phyloP scores from a whole-genome alignment of 53 echinoderm and acorn worm species.

The Holothuria leucospilota region DNA sequence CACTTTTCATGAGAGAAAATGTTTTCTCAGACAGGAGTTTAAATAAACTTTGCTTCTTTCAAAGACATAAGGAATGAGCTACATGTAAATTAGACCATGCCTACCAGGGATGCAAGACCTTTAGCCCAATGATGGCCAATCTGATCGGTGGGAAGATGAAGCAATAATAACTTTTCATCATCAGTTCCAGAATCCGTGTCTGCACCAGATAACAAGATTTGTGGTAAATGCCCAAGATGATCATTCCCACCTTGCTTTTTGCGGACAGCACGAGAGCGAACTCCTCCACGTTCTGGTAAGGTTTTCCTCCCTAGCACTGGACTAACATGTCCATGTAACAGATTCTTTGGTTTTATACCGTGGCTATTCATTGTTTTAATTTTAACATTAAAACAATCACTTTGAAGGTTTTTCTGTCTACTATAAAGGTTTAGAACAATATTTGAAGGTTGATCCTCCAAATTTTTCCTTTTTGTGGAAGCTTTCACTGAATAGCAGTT shows the following conservation, averaged over 20 bases:
- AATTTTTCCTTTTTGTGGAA: no score
- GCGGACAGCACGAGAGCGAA: background rate
- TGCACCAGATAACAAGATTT: background rate
- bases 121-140: conserved; percentile 27
- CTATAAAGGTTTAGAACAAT: no score
- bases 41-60: no score
- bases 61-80: no score
- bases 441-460: no score
- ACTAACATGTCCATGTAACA: background rate
- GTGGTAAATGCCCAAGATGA: background rate
- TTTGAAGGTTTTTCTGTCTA: no score
- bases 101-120: conserved; percentile 24
- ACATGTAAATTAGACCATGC: background rate
- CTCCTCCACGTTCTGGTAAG: conserved; percentile 3
- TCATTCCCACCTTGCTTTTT: background rate
- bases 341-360: no score
- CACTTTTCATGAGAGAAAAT: no score
- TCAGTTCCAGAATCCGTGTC: background rate
- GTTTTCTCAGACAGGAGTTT: no score
- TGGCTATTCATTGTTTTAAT: no score
- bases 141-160: background rate
- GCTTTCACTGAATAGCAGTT: no score
- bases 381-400: no score
- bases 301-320: conserved; percentile 16
- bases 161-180: background rate